Evolutionary conservation across 2,888 invertebrate species (phyloP).

Genomic region (Campoplex nolae): DNA sequence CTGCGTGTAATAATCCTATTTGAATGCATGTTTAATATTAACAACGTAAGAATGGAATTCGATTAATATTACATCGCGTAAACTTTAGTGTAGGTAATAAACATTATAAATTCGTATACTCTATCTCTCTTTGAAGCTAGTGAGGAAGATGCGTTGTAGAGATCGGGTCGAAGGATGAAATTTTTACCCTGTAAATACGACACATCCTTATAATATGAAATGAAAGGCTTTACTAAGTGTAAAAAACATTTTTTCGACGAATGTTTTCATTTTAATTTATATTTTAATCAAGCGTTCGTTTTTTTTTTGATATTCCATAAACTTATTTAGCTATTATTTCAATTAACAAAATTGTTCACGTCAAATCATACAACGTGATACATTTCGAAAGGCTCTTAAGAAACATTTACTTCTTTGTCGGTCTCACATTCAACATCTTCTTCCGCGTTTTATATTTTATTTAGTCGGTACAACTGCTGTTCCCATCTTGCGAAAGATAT

Average conservation of each 20-base stretch:
- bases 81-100: background rate
- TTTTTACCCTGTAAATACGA: background rate
- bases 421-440: background rate
- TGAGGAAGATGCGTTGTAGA: background rate
- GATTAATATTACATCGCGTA: background rate
- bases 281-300: background rate
- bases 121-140: background rate
- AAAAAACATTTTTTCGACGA: background rate
- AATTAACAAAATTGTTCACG: background rate
- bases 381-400: constrained; percentile 62
- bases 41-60: background rate
- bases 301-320: background rate
- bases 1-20: background rate
- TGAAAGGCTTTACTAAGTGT: background rate
- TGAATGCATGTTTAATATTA: background rate
- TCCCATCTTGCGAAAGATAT: constrained; percentile 61
- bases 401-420: constrained; percentile 61
- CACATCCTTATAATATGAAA: background rate
- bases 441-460: constrained; percentile 69
- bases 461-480: constrained; percentile 28
- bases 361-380: constrained; percentile 44
- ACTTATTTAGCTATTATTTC: background rate
- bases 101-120: background rate
- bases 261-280: background rate
- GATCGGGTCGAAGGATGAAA: background rate